These are phyloP conservation scores for Corythaeola cristata DNA, from an alignment of 2,113 vertebrate genomes.

Conservation along the genomic window DNA sequence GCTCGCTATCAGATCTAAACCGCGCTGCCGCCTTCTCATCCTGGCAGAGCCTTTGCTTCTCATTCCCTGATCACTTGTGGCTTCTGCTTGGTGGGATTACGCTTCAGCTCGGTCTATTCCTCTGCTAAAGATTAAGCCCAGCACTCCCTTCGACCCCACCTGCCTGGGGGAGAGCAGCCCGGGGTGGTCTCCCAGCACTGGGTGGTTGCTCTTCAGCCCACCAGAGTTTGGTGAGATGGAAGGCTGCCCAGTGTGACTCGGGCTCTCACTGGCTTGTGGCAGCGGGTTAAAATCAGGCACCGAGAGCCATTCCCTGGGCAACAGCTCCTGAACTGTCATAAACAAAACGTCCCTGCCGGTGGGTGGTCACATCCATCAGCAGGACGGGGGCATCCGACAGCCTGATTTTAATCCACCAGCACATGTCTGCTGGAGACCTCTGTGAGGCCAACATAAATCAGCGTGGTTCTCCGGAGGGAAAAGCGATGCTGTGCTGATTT, in stretches of 20 bases:
- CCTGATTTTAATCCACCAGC: neutral
- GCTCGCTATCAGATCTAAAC: neutral
- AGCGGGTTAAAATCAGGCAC: neutral
- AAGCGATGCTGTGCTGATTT: neutral
- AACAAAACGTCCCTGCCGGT: neutral
- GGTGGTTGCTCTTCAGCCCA: neutral
- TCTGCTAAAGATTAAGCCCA: neutral
- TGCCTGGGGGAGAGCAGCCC: neutral
- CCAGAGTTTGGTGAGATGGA: neutral
- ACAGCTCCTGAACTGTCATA: neutral
- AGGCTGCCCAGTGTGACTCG: neutral
- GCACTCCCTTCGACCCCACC: fast-evolving
- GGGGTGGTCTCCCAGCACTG: neutral
- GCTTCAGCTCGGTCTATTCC: neutral
- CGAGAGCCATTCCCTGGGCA: neutral
- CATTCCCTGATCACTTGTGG: neutral
- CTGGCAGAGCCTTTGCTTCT: neutral
- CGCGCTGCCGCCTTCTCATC: neutral
- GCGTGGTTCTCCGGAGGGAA: neutral
- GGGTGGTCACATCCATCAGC: neutral
- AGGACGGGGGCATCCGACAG: neutral
- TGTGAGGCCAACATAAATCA: neutral
- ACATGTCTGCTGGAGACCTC: neutral
- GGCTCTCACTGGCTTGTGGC: neutral
- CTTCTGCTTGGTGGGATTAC: neutral